Evolutionary conservation across 2,113 vertebrate genomes (phyloP).

Genomic region (Rhinogobius similis): DNA sequence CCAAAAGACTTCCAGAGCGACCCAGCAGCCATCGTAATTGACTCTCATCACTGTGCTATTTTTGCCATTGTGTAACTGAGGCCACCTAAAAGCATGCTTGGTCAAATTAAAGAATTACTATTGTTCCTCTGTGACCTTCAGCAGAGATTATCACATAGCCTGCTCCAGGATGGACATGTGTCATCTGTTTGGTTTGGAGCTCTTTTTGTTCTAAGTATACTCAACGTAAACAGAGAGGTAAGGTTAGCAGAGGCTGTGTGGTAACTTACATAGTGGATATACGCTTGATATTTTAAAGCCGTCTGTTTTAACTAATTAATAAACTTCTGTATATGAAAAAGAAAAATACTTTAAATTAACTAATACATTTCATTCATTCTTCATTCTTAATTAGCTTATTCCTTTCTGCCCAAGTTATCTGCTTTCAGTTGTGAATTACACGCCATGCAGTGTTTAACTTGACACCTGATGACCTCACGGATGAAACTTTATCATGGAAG

Average conservation of each 20-base stretch:
- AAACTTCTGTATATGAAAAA: too few species aligned
- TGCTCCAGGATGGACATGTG: constrained; percentile 20
- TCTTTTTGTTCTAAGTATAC: not conserved
- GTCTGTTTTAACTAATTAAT: too few species aligned
- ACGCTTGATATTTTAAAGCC: not conserved
- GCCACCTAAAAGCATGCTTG: constrained; percentile 35
- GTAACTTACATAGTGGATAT: constrained; percentile 66
- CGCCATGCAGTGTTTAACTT: not conserved
- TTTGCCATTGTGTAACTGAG: constrained; percentile 45
- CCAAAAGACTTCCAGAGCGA: constrained; percentile 61
- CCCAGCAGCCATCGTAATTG: constrained; percentile 61
- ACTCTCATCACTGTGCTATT: constrained; percentile 67
- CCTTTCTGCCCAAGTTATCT: not conserved
- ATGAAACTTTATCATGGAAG: not conserved
- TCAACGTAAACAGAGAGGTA: constrained; percentile 26
- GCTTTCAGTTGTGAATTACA: not conserved
- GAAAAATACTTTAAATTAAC: too few species aligned
- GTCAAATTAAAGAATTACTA: constrained; percentile 77
- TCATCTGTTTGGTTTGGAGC: constrained; percentile 21
- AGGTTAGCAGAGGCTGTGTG: constrained; percentile 79
- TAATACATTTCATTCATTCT: too few species aligned
- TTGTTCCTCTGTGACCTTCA: constrained; percentile 85
- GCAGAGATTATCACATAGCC: constrained; percentile 10
- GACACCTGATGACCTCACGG: not conserved
- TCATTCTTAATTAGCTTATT: not conserved